Conservation (phyloP, 2,797 vertebrate species). For the Columba guinea region DNA sequence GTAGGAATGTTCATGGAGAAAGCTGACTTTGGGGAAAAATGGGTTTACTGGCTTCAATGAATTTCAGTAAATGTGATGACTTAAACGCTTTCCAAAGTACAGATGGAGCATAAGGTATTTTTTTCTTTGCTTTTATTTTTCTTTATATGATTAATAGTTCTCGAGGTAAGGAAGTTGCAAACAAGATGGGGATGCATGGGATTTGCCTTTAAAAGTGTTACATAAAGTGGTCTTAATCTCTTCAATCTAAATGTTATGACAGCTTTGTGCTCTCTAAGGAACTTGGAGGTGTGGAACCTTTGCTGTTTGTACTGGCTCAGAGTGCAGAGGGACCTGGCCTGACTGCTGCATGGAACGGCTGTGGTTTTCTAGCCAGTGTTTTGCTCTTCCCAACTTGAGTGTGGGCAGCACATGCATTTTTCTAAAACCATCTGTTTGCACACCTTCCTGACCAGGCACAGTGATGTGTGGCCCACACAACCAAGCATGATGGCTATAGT, state of each 20-base stretch:
- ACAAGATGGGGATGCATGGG: not conserved
- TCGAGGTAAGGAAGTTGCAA: not conserved
- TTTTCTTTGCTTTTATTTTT: constrained; percentile 17
- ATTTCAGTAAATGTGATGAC: not conserved
- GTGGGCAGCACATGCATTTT: not conserved
- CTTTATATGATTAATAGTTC: not conserved
- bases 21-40: not conserved
- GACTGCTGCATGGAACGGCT: not conserved
- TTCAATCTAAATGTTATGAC: not conserved
- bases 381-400: not conserved
- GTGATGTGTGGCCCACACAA: fast-evolving
- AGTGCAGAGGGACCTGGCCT: not conserved
- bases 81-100: constrained; percentile 8
- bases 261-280: not conserved
- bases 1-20: not conserved
- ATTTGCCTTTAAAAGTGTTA: not conserved
- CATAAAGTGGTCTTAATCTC: not conserved
- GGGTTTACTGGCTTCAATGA: constrained; percentile 16
- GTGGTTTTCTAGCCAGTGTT: not conserved
- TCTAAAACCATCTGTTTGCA: not conserved
- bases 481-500: not conserved
- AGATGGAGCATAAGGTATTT: not conserved
- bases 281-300: not conserved
- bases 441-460: no score
- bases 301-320: not conserved